phyloP scores from a whole-genome alignment of 2,113 vertebrate genomes.

The Sander vitreus region DNA sequence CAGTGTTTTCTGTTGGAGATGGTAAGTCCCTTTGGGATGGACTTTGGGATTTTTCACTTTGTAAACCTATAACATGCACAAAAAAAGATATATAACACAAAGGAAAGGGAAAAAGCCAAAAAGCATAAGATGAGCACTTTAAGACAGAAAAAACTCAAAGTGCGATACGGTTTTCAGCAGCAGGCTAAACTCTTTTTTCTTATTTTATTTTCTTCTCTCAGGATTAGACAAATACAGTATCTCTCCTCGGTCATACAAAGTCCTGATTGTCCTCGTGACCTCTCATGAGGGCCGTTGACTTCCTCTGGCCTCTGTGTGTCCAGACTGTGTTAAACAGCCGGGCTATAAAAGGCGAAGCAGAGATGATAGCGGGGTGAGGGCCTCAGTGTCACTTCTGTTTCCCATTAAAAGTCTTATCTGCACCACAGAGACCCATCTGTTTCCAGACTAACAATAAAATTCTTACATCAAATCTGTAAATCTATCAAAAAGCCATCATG shows the following conservation, averaged over 20 bases:
- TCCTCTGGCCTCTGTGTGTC: slow-evolving; percentile 46
- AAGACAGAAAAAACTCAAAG: slow-evolving; percentile 36
- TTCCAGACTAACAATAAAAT: slow-evolving; percentile 27
- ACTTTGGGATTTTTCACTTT: too few relatives aligned
- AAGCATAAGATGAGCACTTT: background rate
- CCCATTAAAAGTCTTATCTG: slow-evolving; percentile 47
- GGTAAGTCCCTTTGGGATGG: too few relatives aligned
- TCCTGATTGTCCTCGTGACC: slow-evolving; percentile 55
- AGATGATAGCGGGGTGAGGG: slow-evolving; percentile 56
- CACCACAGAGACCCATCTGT: slow-evolving; percentile 31
- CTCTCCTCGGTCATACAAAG: slow-evolving; percentile 41
- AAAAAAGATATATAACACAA: too few relatives aligned
- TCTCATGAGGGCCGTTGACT: slow-evolving; percentile 56
- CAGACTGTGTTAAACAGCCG: slow-evolving; percentile 45
- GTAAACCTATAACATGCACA: too few relatives aligned
- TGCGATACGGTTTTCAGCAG: slow-evolving; percentile 18
- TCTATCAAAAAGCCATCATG: slow-evolving; percentile 33
- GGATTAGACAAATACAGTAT: slow-evolving; percentile 32
- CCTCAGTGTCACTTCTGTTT: slow-evolving; percentile 47
- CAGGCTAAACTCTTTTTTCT: slow-evolving; percentile 15
- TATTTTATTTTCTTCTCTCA: slow-evolving; percentile 35
- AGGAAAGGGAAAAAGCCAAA: too few relatives aligned
- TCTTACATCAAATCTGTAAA: slow-evolving; percentile 43
- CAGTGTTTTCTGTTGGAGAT: too few relatives aligned
- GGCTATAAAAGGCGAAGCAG: slow-evolving; percentile 57